phyloP scores from a whole-genome alignment of 2,888 invertebrate genomes.

The Xestobium rufovillosum region DNA sequence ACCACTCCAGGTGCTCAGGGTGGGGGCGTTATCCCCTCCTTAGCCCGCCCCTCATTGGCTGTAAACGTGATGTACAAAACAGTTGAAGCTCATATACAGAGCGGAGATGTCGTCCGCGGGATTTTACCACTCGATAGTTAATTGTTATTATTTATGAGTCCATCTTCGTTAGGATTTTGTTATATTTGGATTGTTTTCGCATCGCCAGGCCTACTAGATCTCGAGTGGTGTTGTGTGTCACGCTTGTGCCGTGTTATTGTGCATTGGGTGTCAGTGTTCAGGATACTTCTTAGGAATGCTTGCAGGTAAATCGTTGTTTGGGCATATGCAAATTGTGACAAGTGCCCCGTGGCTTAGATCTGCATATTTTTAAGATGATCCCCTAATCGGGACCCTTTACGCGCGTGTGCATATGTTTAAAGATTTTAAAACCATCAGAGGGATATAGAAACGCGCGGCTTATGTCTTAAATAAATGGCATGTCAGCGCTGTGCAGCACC shows the following conservation, averaged over 20 bases:
- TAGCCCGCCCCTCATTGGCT: constrained; percentile 44
- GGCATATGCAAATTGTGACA: constrained; percentile 4
- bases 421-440: not conserved
- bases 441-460: not conserved
- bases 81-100: constrained; percentile 43
- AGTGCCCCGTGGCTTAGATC: not conserved
- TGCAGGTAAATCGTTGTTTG: constrained; percentile 31
- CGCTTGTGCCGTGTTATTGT: constrained; percentile 31
- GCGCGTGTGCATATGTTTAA: not conserved
- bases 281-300: constrained; percentile 38
- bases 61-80: constrained; percentile 44
- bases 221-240: no score
- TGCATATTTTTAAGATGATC: not conserved
- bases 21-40: constrained; percentile 41
- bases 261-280: constrained; percentile 35
- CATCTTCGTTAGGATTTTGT: constrained; percentile 31
- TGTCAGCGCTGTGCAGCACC: constrained; percentile 27
- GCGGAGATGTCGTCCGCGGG: constrained; percentile 43
- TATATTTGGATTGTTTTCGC: no score
- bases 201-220: no score
- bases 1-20: constrained; percentile 37
- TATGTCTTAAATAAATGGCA: constrained; percentile 30
- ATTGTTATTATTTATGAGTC: constrained; percentile 31
- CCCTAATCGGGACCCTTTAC: no score
- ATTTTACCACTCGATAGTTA: constrained; percentile 28